A percentile compares a stretch with the other conserved stretches of the same genome.
Evolutionary conservation across 2,888 invertebrate species (phyloP).

Genomic region (Tetranychus truncatus): DNA sequence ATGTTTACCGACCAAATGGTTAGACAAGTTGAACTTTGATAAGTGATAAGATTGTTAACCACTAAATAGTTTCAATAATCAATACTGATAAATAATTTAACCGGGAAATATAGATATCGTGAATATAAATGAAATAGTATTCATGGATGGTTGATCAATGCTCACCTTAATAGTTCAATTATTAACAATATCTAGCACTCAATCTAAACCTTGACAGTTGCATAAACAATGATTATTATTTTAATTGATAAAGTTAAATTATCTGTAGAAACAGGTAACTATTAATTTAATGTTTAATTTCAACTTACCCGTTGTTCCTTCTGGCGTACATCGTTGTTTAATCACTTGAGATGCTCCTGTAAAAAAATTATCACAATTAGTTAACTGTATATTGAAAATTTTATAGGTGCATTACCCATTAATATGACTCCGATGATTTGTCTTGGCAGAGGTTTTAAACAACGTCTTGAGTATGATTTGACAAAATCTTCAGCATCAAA

Average conservation of each 20-base stretch:
- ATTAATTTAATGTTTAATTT: background rate
- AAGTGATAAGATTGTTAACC: background rate
- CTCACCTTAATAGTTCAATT: background rate
- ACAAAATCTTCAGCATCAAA: slow-evolving; percentile 21
- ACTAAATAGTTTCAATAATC: background rate
- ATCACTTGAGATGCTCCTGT: slow-evolving; percentile 22
- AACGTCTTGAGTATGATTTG: slow-evolving; percentile 19
- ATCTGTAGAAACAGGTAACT: background rate
- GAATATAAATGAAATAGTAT: background rate
- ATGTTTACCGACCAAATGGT: background rate
- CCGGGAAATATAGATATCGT: background rate
- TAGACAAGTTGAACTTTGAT: background rate
- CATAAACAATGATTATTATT: background rate
- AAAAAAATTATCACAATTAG: slow-evolving; percentile 3
- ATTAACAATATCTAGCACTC: background rate
- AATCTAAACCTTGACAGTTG: slow-evolving; percentile 4
- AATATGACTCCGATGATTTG: slow-evolving; percentile 19
- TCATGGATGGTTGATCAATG: background rate
- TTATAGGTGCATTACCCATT: slow-evolving; percentile 2
- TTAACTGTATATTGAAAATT: background rate
- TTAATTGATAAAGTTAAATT: background rate
- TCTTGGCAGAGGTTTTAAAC: slow-evolving; percentile 18
- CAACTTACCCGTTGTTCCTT: slow-evolving; percentile 20
- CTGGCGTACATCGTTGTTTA: slow-evolving; percentile 18
- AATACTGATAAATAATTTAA: background rate